Conservation (phyloP, 2,113 vertebrate species). For the Plecturocebus donacophilus region DNA sequence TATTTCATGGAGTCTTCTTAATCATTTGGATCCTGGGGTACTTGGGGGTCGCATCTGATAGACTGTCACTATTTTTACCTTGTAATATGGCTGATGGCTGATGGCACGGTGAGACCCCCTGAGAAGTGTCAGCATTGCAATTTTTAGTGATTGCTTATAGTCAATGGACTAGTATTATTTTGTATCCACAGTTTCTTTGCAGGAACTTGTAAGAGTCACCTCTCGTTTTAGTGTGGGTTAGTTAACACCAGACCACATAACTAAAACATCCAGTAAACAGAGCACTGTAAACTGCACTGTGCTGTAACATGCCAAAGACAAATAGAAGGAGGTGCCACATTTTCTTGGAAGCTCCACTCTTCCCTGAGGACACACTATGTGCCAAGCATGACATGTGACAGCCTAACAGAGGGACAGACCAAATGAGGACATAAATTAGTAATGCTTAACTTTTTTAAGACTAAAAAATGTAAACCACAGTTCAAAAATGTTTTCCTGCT, state of each 20-base stretch:
- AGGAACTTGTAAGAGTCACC: background rate
- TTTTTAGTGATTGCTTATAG: background rate
- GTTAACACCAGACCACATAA: background rate
- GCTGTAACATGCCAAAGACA: background rate
- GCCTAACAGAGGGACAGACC: background rate
- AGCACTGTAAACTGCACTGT: background rate
- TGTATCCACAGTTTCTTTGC: background rate
- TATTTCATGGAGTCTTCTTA: background rate
- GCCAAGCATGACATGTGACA: background rate
- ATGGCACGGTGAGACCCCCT: background rate
- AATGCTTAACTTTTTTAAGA: background rate
- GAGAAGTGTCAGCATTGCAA: background rate
- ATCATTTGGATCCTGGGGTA: background rate
- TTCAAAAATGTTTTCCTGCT: background rate
- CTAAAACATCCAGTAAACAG: background rate
- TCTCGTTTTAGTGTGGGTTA: background rate
- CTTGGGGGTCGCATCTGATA: background rate
- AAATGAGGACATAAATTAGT: background rate
- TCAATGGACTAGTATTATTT: background rate
- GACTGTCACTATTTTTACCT: background rate
- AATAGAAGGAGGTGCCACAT: background rate
- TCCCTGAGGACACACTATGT: background rate
- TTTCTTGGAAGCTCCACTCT: background rate
- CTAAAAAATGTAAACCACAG: background rate
- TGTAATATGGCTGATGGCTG: background rate